Evolutionary conservation across 2,888 invertebrate genomes (phyloP), one percentile per base, ranked within the genome.

Genomic region (Branchellion lobata): DNA sequence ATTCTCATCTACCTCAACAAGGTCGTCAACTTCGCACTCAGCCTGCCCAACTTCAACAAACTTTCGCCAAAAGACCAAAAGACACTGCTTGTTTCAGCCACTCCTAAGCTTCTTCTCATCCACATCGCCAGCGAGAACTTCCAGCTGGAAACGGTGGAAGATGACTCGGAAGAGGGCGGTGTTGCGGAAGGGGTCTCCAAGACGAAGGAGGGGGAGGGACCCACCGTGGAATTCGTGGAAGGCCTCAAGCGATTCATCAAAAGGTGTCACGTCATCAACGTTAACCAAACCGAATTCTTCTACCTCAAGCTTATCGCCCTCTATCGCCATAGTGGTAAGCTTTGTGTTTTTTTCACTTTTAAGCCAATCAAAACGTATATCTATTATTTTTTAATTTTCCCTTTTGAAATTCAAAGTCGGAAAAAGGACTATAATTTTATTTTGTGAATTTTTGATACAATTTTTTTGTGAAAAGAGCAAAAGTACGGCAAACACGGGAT

Each of bases 251-350:
- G 53, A 34, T 61, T 77, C 40, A 77, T 77, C 11, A 65, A 33
- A 2, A 77, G 40, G 40, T 77, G 31, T 24, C 61, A 77, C 3
- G 29, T 21, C 31, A 21, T 57, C 31, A 31, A 61, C 11, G 53
- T 77, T n/a, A 77, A 53, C 31, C 21, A 65, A n/a, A 34, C 33
- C 18, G 77, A 77, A 24, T 77, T 36, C 21, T 65, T 29, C 77
- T 77, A 77, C 65, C 77, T 77, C 77, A 77, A 77, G 29, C 65
- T 61, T 65, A 61, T 77, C 34, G 65, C 77, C 29, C 65, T 77
- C 33, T 77, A 65, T 33, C 61, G 57, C n/a, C 53, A 77, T 57
- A 65, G 27, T 18, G 77, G 77, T 77, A 24, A 65, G 34, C 34
- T 65, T 1, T 61, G 33, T 36, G n/a, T 65, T 75, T 53, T 75